phyloP scores from a whole-genome alignment of 2,797 vertebrate species.

The Luscinia luscinia region DNA sequence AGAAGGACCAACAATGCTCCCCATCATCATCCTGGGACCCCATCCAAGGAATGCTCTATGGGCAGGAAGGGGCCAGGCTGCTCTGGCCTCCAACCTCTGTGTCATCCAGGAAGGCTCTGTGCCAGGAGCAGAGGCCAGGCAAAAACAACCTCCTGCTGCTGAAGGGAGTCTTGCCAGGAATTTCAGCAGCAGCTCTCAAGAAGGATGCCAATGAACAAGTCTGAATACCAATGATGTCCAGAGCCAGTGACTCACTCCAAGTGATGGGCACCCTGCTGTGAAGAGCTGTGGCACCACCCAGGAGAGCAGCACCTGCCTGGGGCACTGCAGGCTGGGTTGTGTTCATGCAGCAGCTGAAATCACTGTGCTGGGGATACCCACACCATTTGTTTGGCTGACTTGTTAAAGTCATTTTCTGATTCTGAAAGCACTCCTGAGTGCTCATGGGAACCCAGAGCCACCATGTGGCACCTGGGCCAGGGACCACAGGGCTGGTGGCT shows the following conservation, averaged over 20 bases:
- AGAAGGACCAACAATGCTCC: background rate
- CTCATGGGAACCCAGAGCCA: background rate
- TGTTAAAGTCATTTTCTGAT: background rate
- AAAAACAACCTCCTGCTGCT: background rate
- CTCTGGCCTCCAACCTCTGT: background rate
- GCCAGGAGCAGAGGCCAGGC: background rate
- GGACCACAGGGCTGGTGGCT: background rate
- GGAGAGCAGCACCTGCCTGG: background rate
- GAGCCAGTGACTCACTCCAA: background rate
- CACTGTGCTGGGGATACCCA: background rate
- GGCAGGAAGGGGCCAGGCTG: background rate
- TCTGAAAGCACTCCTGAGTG: background rate
- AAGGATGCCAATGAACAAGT: background rate
- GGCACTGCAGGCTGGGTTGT: background rate
- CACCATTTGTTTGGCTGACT: background rate
- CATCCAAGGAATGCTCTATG: rapidly evolving
- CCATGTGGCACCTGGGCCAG: background rate
- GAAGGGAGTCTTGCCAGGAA: background rate
- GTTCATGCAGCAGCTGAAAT: background rate
- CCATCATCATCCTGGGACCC: background rate
- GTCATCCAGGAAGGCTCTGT: background rate
- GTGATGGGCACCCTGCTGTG: background rate
- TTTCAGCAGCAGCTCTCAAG: background rate
- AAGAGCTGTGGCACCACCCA: background rate
- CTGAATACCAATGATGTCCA: background rate